Conservation (phyloP, 1,140 invertebrate genomes). For the Augochlora pura region DNA sequence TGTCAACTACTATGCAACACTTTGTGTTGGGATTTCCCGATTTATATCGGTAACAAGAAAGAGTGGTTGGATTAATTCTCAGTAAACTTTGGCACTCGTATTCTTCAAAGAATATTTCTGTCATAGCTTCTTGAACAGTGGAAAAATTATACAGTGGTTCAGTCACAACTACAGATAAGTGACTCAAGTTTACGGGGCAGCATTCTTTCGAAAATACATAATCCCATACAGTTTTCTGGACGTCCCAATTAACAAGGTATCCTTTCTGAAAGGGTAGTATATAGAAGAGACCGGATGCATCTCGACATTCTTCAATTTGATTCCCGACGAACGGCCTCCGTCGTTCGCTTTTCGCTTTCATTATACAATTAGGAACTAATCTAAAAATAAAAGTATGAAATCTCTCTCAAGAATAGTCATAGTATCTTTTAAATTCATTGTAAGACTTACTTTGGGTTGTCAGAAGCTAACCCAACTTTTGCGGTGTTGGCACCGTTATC, state of each 20-base stretch:
- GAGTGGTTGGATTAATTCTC: constrained; percentile 88
- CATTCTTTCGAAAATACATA: constrained; percentile 95
- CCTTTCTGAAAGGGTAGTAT: constrained; percentile 97
- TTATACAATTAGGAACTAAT: constrained; percentile 96
- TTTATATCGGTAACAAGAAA: constrained; percentile 85
- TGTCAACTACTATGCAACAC: constrained; percentile 94
- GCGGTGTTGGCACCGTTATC: constrained; percentile 93
- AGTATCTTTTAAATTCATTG: neutral
- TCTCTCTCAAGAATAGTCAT: no score
- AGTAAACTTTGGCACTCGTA: constrained; percentile 94
- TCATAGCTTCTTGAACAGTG: constrained; percentile 94
- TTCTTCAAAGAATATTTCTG: constrained; percentile 98
- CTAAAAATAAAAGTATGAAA: constrained; percentile 75
- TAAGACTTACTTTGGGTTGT: constrained; percentile 84
- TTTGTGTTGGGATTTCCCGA: constrained; percentile 82
- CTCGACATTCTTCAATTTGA: constrained; percentile 97
- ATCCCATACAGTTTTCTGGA: constrained; percentile 98
- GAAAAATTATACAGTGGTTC: constrained; percentile 97
- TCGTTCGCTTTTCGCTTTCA: constrained; percentile 98
- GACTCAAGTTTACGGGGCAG: constrained; percentile 88
- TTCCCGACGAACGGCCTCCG: constrained; percentile 95
- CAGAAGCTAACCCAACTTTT: constrained; percentile 90
- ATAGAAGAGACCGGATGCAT: constrained; percentile 96
- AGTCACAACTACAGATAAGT: constrained; percentile 92
- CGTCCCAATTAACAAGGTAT: constrained; percentile 97